Evolutionary conservation across 2,797 vertebrate species (phyloP).

Genomic region (Cheracebus regulus): DNA sequence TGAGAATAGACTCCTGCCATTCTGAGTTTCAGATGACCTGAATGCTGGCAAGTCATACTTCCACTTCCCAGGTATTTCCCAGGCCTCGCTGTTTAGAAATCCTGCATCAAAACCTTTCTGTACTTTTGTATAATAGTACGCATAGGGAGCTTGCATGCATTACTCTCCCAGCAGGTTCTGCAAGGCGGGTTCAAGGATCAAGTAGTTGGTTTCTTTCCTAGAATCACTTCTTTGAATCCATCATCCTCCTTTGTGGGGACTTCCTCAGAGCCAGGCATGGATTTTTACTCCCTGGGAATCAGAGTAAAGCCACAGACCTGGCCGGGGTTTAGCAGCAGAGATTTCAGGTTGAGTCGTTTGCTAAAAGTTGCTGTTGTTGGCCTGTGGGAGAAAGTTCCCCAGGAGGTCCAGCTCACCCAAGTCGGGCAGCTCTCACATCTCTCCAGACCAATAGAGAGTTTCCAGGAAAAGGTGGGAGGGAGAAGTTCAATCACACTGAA

Average conservation of each 20-base stretch:
- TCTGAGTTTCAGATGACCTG: neutral
- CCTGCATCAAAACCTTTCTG: neutral
- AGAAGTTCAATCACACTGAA: too few species aligned
- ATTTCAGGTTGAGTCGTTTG: neutral
- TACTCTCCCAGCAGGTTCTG: neutral
- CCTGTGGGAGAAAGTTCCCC: neutral
- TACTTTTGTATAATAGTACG: neutral
- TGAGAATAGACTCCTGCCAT: neutral
- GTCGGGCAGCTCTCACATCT: accelerated
- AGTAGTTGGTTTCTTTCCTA: neutral
- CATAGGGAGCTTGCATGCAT: neutral
- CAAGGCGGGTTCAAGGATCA: neutral
- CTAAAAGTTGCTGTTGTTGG: accelerated
- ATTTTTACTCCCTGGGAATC: neutral
- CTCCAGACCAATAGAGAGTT: too few species aligned
- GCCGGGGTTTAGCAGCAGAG: neutral
- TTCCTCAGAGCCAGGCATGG: neutral
- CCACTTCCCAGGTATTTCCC: neutral
- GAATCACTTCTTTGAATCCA: neutral
- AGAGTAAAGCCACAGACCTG: neutral
- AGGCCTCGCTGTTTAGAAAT: neutral
- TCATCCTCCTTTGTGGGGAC: neutral
- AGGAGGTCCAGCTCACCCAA: accelerated
- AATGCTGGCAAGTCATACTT: accelerated
- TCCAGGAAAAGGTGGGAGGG: neutral